These are phyloP conservation scores for Siphamia tubifer DNA, from an alignment of 2,113 vertebrate genomes.

Conservation along the genomic window DNA sequence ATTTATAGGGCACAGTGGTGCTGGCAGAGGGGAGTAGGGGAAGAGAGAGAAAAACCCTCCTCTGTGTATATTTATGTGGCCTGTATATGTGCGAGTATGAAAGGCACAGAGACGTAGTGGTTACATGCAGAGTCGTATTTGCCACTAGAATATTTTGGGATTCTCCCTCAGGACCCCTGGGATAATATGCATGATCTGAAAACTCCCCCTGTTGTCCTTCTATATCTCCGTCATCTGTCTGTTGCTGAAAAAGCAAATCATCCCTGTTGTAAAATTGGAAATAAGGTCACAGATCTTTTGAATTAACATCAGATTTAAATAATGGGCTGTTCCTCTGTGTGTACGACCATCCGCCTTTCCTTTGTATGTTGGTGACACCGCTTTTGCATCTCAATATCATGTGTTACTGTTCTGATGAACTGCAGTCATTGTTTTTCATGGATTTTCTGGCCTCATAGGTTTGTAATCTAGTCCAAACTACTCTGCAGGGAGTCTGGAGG, in stretches of 20 bases:
- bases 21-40: constrained; percentile 25
- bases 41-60: not conserved
- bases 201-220: not conserved
- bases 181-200: constrained; percentile 7
- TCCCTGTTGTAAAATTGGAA: too few relatives aligned
- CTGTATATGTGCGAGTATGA: not conserved
- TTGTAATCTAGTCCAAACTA: not conserved
- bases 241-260: too few relatives aligned
- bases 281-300: too few relatives aligned
- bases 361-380: too few relatives aligned
- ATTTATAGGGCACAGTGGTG: constrained; percentile 61
- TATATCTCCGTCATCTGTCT: not conserved
- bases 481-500: too few relatives aligned
- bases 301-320: too few relatives aligned
- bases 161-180: constrained; percentile 10
- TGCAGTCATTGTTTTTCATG: constrained; percentile 13
- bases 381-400: not conserved
- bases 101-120: not conserved
- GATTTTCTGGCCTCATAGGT: constrained; percentile 12
- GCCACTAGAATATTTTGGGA: constrained; percentile 38
- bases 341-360: not conserved
- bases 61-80: constrained; percentile 12
- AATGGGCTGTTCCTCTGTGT: not conserved
- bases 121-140: constrained; percentile 17
- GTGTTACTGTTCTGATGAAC: constrained; percentile 19